Evolutionary conservation across 2,888 invertebrate species (phyloP), one percentile per base, ranked within the genome.

Genomic region (Helobdella robusta): DNA sequence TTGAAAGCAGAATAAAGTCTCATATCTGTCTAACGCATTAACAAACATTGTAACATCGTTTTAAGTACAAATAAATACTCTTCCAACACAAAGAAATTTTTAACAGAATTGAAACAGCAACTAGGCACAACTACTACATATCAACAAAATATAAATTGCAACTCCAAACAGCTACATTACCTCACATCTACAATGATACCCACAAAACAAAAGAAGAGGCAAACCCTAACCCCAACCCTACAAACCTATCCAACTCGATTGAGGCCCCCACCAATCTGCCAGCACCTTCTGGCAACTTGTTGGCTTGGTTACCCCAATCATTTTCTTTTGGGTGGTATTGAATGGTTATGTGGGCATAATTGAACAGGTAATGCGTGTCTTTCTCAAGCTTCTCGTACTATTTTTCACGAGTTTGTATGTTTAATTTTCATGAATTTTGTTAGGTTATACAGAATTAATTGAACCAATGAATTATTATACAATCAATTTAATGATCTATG

Each of bases 241-340:
- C 50, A 2, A 46, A 82, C 79, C 82, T 82, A 68, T 78, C 74
- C 11, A 83, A 82, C 50, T 73, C 74, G n/a, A 83, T 75, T 70
- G 81, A 81, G 48, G 83, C 82, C 2, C 50, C 35, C 18, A 68
- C 64, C 72, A 98, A 94, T 64, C 97, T 84, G 44, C 86, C 87
- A 58, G 85, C 84, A 73, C 88, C 87, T 5, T 85, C 84, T 30
- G 83, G 84, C n/a, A 87, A 89, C 88, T 89, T 91, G n/a, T 91
- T 89, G 25, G 87, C 92, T 91, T 89, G 91, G n/a, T 91, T 89
- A 25, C 88, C 92, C 91, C 89, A 93, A 28, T 93, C 91, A 75
- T 93, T 92, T 6, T 84, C 81, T 23, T 82, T 84, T 74, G 89
- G 91, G 80, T 97, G 94, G 81, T 94, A 98, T 52, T 71, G 74